Base-by-base conservation (phyloP, 1,140 invertebrate genomes). In the Musca vetustissima region DNA sequence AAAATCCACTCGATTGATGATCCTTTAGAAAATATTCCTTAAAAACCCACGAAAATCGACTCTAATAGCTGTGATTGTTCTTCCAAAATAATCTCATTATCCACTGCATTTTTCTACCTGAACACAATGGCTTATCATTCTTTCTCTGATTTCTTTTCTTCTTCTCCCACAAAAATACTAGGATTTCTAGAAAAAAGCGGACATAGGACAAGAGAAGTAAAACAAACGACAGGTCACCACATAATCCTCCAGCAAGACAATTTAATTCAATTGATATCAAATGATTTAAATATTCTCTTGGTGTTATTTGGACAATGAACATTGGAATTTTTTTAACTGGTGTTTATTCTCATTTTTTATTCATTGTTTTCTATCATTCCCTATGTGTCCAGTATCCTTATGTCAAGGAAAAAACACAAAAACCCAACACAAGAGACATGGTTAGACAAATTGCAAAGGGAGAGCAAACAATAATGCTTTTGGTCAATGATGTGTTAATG, bases 261-360 rank as follows among this genome's bases (percentile, higher is more conserved):
- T 61, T 61, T 61, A 61, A 61, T 61, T 61, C 57, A 61, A 61
- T 61, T 61, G 57, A 61, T 61, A 61, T 21, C 57, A 61, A 61
- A 61, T 61, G 57, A 61, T 61, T 61, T 61, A 61, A 61, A 61
- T 61, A 61, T 61, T 36, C 21, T 59, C 17, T 22, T 61, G 28
- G n/a, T 57, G 53, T 28, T 57, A 22, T 19, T 52, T 22, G 36
- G 57, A 61, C 32, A 61, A 36, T 36, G 36, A 61, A 55, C 17
- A 52, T 52, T 52, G 49, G 49, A 22, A 19, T 24, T 55, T 55
- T 13, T n/a, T n/a, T n/a, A n/a, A n/a, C 19, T 25, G 43, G 36
- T 19, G 36, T 61, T 21, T 61, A 43, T 32, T 32, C 11, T 43
- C 13, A 1, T 43, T 43, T 43, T 43, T 43, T 43, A 28, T 43